Base-by-base conservation (phyloP, 2,797 vertebrate species). In the Leptoclinus maculatus region DNA sequence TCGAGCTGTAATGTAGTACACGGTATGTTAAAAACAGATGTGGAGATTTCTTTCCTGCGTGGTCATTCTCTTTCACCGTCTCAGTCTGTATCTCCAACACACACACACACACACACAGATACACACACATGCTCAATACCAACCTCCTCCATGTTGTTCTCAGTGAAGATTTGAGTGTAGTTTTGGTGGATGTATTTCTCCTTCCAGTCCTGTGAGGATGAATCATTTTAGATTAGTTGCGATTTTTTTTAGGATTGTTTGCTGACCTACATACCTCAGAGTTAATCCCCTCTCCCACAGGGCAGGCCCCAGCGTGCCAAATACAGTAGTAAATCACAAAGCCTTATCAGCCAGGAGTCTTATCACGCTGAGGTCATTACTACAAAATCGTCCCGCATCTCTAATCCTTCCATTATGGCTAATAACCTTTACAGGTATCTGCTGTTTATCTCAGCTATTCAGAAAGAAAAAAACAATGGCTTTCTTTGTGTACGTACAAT, bases 151-250 rank as follows among this genome's bases (percentile, higher is more conserved):
- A 98, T 84, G 84, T 94, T 87, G 84, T 97, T 97, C 83, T 98
- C 96, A 16, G 98, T 98, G 90, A 99, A 99, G 81, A 99, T 98
- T 58, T 93, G 96, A 12, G 96, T 95, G 90, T 99, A 99, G 93
- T 99, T 98, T 47, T 92, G 84, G 87, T 97, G 96, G 88, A 99
- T 98, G 78, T 99, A 99, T 47, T 97, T 98, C 89, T 97, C 97
- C 79, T 95, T 98, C 98, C 98, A 99, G 84, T 99, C 98, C 98
- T 99, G 93, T 53, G 74, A 66, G 38, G 56, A 76, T 29, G 75
- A 79, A 82, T n/a, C 84, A 54, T 78, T 60, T 77, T 16, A n/a
- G 76, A 91, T 89, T 79, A 90, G 79, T 59, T 27, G 34, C 16
- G 32, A 4, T 32, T 77, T 84, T 71, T 51, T 69, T 70, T 66